Base-by-base conservation (phyloP, 2,113 vertebrate species). In the Amia ocellicauda region DNA sequence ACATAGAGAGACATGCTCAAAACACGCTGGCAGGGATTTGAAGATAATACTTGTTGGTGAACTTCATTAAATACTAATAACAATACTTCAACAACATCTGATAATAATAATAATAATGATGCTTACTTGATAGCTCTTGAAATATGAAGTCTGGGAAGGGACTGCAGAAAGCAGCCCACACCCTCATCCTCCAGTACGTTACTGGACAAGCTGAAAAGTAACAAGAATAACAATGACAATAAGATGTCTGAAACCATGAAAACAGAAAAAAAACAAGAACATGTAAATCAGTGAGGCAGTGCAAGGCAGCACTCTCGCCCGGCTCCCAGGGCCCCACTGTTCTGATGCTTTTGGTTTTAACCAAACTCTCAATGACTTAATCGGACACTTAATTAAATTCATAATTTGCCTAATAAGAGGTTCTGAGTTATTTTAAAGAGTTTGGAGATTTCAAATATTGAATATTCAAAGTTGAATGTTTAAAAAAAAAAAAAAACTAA, bases 91-190 rank as follows among this genome's bases (percentile, higher is more conserved):
- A 47, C 5, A 3, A 7, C 5, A 19, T 17, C 4, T 16, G 14
- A 19, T 16, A 47, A 4, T 47, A 47, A 17, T 47, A 3, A 3
- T 5, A 41, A 41, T 16, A 14, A 28, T 23, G 20, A 20, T 51
- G 70, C 77, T 81, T 74, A 89, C 86, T 78, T 85, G 29, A 85
- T 68, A 55, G 68, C 82, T 62, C 49, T 69, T 58, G 41, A 77
- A 66, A 87, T 80, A 51, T 77, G 67, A 27, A 86, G 70, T 4
- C 23, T 67, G 19, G 75, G 78, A 2, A 86, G 64, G 49, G 23
- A 76, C 31, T 78, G 67, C 57, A 79, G 28, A 42, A 89, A 70
- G 19, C 1, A 9, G 19, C 69, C 76, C 58, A 87, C 52, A 14
- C 68, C 81, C 28, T 85, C 76, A 53, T 88, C 84, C 53, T 16